These are phyloP conservation scores for Opisthograptis luteolata DNA, from an alignment of 2,888 invertebrate species.

Conservation along the genomic window DNA sequence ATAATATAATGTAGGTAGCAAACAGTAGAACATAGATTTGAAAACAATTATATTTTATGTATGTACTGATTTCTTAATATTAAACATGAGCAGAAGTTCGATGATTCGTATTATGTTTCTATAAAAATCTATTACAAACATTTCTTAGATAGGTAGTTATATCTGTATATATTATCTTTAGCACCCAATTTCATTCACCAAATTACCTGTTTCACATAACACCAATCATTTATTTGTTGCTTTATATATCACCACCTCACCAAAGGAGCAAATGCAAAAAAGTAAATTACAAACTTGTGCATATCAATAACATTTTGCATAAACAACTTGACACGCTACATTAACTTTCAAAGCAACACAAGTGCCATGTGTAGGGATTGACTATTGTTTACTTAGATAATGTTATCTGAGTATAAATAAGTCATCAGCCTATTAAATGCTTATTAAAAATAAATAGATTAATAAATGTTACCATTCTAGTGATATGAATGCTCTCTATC, in stretches of 20 bases:
- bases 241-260: too few species aligned
- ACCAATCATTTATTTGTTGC: neutral
- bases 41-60: too few species aligned
- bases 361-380: neutral
- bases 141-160: too few species aligned
- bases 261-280: slow-evolving; percentile 5
- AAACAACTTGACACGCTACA: neutral
- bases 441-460: too few species aligned
- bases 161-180: slow-evolving; percentile 1
- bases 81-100: neutral
- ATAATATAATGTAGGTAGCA: too few species aligned
- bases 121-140: slow-evolving; percentile 5
- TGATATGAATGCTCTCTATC: too few species aligned
- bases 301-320: slow-evolving; percentile 11
- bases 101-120: neutral
- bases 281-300: neutral
- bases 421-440: too few species aligned
- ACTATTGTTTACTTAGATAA: neutral
- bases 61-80: too few species aligned
- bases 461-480: too few species aligned
- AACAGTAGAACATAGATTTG: too few species aligned
- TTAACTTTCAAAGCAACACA: too few species aligned
- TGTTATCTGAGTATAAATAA: too few species aligned
- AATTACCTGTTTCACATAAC: slow-evolving; percentile 1
- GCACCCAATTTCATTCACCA: slow-evolving; percentile 10